Evolutionary conservation across 37 sponge, comb jelly and placozoan species (phyloP), one percentile per base, ranked within the genome.

Genomic region (Sycon ciliatum): DNA sequence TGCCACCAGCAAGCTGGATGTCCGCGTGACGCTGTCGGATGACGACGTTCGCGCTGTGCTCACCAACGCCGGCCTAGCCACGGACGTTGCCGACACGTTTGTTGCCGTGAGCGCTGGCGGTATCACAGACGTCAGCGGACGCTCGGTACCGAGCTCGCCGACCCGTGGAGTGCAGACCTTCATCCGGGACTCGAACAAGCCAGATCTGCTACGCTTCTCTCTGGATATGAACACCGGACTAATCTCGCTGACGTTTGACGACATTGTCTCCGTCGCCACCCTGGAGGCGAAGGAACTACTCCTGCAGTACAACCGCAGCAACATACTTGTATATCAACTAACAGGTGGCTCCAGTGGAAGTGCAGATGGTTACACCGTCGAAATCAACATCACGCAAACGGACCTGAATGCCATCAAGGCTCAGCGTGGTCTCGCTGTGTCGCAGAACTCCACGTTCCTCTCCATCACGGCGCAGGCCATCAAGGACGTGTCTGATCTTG

Each of bases 331-430:
- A 7, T 60, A 60, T 24, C 7, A 24, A 30, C 63, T 60, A 18
- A 60, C 63, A 7, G 63, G 63, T 28, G 63, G 63, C 11, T 23
- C 63, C 9, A 30, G 22, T 22, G 16, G 63, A 11, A 60, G 63
- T 18, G 9, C 11, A 22, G 63, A 60, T 60, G 63, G 63, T 22
- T 60, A 60, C 32, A 9, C 9, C 7, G 63, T 28, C 9, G 63
- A 22, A 9, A 23, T 92, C 11, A 39, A 54, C 32, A 13, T 92
- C 2, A 31, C 71, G 1, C 36, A 54, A 13, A 71, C 79, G 26
- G 89, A 92, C 37, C 71, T 92, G 60, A 92, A 92, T 77, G 85
- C 70, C 24, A 57, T 92, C 36, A 92, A 92, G 55, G 57, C 63
- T 13, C 76, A 86, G 69, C 73, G 69, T 34, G 26, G 11, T 7